These are phyloP conservation scores for Melanaphis sacchari DNA, from an alignment of 1,140 invertebrate genomes.

Conservation along the genomic window DNA sequence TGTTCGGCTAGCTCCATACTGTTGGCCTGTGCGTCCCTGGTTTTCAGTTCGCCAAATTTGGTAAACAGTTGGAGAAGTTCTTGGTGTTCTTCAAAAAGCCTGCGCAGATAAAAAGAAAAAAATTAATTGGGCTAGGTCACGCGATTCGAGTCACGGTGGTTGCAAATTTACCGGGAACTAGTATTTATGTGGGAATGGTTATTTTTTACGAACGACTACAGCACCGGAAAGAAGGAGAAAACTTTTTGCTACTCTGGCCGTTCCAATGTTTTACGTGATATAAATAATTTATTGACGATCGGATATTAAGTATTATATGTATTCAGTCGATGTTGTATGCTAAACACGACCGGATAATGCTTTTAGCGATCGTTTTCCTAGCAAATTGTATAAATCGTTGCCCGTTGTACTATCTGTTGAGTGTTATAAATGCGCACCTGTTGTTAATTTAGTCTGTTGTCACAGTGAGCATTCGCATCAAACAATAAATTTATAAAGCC, in stretches of 20 bases:
- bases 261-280: slow-evolving; percentile 43
- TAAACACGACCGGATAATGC: slow-evolving; percentile 11
- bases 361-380: slow-evolving; percentile 23
- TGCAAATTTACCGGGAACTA: neutral
- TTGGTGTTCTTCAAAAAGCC: slow-evolving; percentile 86
- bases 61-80: slow-evolving; percentile 83
- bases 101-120: slow-evolving; percentile 63
- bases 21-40: slow-evolving; percentile 80
- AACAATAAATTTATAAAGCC: neutral
- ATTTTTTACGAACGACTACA: neutral
- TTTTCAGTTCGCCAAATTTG: slow-evolving; percentile 80
- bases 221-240: neutral
- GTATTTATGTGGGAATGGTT: neutral
- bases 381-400: neutral
- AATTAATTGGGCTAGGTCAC: neutral
- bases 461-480: neutral
- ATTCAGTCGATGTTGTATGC: slow-evolving; percentile 8
- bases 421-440: slow-evolving; percentile 25
- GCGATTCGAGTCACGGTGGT: neutral
- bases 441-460: neutral
- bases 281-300: slow-evolving; percentile 9
- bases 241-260: neutral
- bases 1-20: slow-evolving; percentile 85
- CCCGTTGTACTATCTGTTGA: neutral
- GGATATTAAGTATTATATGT: neutral